Conservation (phyloP, 2,888 invertebrate genomes). For the Papilio gigon region DNA sequence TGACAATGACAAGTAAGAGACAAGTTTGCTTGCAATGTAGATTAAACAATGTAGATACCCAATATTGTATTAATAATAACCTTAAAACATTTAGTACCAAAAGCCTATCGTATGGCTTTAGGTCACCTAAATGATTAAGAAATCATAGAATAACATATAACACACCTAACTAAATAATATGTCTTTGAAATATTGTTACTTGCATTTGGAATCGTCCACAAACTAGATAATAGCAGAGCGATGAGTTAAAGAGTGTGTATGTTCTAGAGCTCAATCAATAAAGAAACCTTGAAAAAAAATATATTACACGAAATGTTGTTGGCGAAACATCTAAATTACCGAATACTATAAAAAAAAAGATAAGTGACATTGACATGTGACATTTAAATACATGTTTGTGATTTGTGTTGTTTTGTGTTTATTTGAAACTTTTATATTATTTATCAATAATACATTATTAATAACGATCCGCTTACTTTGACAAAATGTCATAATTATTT, state of each 20-base stretch:
- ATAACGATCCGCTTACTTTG: not conserved
- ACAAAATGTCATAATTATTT: not conserved
- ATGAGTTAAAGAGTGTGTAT: no score
- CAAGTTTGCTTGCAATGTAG: not conserved
- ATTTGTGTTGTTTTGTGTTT: not conserved
- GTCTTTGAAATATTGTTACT: no score
- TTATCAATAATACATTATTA: not conserved
- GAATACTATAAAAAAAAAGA: not conserved
- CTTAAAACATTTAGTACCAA: not conserved
- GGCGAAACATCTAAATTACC: not conserved
- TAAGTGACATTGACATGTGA: not conserved
- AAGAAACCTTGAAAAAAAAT: not conserved
- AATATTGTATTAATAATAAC: slow-evolving; percentile 10
- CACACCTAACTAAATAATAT: no score
- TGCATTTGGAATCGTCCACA: no score
- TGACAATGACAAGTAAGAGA: slow-evolving; percentile 9
- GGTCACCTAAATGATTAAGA: not conserved
- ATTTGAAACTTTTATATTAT: not conserved
- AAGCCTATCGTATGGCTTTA: not conserved
- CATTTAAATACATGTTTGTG: not conserved
- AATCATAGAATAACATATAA: no score
- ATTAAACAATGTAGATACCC: not conserved
- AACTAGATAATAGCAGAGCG: no score
- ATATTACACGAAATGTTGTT: not conserved
- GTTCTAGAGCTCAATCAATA: no score